Percentiles rank a stretch among this genome's conserved stretches.
These are phyloP conservation scores for Cephus pulcher DNA, from an alignment of 2,888 invertebrate genomes.

Conservation along the genomic window DNA sequence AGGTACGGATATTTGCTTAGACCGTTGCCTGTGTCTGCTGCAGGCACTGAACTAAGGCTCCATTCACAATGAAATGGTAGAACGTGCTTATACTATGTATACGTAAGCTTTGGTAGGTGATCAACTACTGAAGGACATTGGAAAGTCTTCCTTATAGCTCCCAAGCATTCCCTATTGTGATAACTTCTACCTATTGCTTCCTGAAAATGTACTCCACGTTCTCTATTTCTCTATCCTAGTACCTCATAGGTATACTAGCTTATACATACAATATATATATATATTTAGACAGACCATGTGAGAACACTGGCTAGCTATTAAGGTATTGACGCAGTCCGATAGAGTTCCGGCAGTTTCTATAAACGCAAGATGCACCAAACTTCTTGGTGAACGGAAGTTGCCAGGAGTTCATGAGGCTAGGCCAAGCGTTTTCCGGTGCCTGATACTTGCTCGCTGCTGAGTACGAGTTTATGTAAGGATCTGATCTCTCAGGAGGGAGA, in stretches of 20 bases:
- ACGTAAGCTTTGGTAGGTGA: no score
- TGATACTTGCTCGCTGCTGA: background rate
- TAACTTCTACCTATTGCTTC: no score
- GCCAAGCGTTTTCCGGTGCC: background rate
- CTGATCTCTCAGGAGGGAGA: background rate
- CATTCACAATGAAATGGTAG: background rate
- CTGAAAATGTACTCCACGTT: background rate
- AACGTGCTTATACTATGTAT: no score
- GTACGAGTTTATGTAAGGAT: background rate
- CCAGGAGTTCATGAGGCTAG: background rate
- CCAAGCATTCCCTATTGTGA: no score
- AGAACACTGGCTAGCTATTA: background rate
- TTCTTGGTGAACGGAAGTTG: background rate
- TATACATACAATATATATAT: background rate
- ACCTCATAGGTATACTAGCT: background rate
- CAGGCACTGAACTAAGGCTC: background rate
- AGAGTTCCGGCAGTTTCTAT: background rate
- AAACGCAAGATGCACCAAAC: background rate
- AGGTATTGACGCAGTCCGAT: background rate
- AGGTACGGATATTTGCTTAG: background rate
- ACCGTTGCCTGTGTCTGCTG: background rate
- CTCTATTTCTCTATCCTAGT: background rate
- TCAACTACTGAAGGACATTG: background rate
- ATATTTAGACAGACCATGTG: background rate
- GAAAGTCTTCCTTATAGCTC: background rate